A percentile compares a stretch with the other conserved stretches of the same genome.
phyloP scores from a whole-genome alignment of 2,888 invertebrate species.

The Hemaris fuciformis region DNA sequence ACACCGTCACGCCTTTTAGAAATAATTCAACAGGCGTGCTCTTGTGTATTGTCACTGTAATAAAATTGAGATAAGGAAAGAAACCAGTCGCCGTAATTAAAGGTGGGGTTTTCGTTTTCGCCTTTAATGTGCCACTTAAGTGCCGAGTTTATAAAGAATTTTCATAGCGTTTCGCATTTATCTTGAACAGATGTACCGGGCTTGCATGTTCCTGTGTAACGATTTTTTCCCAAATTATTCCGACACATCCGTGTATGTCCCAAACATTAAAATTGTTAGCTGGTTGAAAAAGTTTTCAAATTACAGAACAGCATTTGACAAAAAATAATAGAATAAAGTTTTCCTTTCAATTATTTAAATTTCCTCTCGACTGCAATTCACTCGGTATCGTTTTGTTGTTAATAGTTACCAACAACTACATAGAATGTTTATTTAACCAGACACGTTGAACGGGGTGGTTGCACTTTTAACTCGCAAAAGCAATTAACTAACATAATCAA shows the following conservation, averaged over 20 bases:
- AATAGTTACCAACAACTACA: slow-evolving; percentile 2
- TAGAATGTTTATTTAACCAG: not conserved
- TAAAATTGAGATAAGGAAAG: slow-evolving; percentile 72
- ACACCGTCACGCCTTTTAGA: slow-evolving; percentile 35
- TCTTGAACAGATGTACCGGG: slow-evolving; percentile 34
- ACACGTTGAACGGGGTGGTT: not conserved
- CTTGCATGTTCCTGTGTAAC: slow-evolving; percentile 9
- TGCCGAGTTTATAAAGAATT: slow-evolving; percentile 47
- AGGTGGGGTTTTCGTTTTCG: slow-evolving; percentile 57
- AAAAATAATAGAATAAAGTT: slow-evolving; percentile 32
- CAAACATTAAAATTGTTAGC: not conserved
- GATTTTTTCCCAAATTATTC: slow-evolving; percentile 9
- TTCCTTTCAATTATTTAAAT: slow-evolving; percentile 35
- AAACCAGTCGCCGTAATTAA: slow-evolving; percentile 69
- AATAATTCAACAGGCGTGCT: slow-evolving; percentile 69
- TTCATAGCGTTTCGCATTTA: slow-evolving; percentile 39
- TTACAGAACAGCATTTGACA: slow-evolving; percentile 28
- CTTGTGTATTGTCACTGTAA: slow-evolving; percentile 72
- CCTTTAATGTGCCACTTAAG: slow-evolving; percentile 57
- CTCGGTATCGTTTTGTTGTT: slow-evolving; percentile 30
- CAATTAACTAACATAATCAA: not conserved
- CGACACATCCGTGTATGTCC: not conserved
- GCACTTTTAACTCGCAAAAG: not conserved
- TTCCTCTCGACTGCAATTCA: slow-evolving; percentile 23
- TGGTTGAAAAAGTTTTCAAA: slow-evolving; percentile 21